phyloP scores from a whole-genome alignment of 1,140 invertebrate species.

The Riptortus pedestris region DNA sequence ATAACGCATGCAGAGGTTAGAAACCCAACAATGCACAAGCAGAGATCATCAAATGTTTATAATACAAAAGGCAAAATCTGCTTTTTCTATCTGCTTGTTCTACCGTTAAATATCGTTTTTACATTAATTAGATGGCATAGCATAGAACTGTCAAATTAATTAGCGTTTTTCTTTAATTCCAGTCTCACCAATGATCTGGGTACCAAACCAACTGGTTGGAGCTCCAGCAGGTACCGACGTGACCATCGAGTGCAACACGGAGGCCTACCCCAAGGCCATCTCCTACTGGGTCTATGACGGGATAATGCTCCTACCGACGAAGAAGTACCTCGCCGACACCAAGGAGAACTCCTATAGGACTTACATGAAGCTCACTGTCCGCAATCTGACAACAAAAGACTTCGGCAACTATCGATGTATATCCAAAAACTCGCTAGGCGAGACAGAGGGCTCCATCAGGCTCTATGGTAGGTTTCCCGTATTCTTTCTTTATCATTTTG shows the following conservation, averaged over 20 bases:
- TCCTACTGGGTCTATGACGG: constrained; percentile 85
- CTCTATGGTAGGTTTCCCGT: constrained; percentile 70
- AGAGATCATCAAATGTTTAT: too few relatives aligned
- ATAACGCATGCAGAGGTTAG: too few relatives aligned
- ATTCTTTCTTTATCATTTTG: too few relatives aligned
- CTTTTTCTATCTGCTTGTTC: too few relatives aligned
- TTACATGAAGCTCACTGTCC: constrained; percentile 75
- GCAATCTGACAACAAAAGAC: constrained; percentile 61
- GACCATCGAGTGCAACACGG: constrained; percentile 84
- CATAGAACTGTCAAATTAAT: too few relatives aligned
- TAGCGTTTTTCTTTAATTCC: too few relatives aligned
- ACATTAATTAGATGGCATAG: too few relatives aligned
- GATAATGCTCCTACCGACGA: constrained; percentile 40
- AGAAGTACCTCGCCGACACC: constrained; percentile 65
- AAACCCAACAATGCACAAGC: too few relatives aligned
- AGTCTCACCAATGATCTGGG: constrained; percentile 88
- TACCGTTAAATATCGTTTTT: too few relatives aligned
- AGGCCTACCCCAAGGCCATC: constrained; percentile 83
- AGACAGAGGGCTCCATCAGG: constrained; percentile 81
- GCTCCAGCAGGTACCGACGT: constrained; percentile 78
- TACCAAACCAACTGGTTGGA: constrained; percentile 81
- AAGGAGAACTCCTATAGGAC: constrained; percentile 72
- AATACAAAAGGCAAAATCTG: too few relatives aligned
- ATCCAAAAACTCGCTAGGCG: constrained; percentile 87
- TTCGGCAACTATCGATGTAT: constrained; percentile 79